Evolutionary conservation across 2,113 vertebrate genomes (phyloP), one percentile per base, ranked within the genome.

Genomic region (Tinamus guttatus): DNA sequence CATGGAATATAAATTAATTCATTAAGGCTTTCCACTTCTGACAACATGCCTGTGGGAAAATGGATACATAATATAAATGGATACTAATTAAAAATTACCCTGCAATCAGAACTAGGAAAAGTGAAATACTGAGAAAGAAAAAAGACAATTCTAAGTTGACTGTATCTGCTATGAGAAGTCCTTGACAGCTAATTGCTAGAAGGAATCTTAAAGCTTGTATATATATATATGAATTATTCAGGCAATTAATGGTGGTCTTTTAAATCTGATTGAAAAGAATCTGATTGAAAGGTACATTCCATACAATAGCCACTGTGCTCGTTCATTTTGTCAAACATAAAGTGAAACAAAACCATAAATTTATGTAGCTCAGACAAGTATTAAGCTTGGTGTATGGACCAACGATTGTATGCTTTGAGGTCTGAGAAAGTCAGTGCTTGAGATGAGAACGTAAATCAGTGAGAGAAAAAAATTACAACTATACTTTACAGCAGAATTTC

Each of bases 41-140:
- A 94, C 70, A 94, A 84, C 40, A 73, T 69, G 84, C 82, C 71
- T 91, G 45, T 73, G 81, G 78, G 76, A 85, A 94, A 91, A 94
- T 74, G 38, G 43, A 92, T 97, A 96, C 93, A 90, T 96, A 93
- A 87, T 88, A 73, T 60, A 95, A 94, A 94, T 89, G 58, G 90
- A 77, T 89, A 27, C 84, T 92, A 91, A 93, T 96, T 96, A 93
- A 96, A 97, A 95, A 94, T 87, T 96, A 92, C 54, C 47, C 51
- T 74, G 68, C 74, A 93, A 86, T 96, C 81, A 91, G 62, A 94
- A 79, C 49, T 49, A 85, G 76, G 34, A 45, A 21, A 87, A 89
- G 21, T 49, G 49, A 65, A 90, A 19, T 73, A 58, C 1, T 95
- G 76, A 91, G 93, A 93, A 95, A 93, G 47, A 92, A 81, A 89